phyloP scores from a whole-genome alignment of 1,140 invertebrate species.

The Nebria ingens region DNA sequence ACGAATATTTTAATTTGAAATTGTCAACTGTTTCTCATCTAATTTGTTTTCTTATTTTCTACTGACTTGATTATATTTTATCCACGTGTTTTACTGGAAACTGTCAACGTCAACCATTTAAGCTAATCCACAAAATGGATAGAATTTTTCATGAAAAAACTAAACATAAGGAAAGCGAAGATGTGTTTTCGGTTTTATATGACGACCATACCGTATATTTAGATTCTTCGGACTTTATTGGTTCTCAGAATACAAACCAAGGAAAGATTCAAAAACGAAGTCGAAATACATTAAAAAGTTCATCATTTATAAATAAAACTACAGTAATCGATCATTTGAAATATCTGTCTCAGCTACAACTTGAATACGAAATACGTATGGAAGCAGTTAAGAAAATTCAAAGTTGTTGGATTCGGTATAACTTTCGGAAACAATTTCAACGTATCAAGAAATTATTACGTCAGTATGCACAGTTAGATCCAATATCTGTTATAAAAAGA shows the following conservation, averaged over 20 bases:
- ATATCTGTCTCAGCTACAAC: not conserved
- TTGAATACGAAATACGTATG: not conserved
- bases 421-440: not conserved
- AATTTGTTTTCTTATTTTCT: not conserved
- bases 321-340: not conserved
- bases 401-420: not conserved
- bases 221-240: not conserved
- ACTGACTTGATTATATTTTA: not conserved
- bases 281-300: not conserved
- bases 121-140: not conserved
- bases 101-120: not conserved
- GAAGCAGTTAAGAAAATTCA: not conserved
- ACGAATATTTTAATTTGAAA: no score
- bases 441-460: not conserved
- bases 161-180: no score
- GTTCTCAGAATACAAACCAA: not conserved
- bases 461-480: not conserved
- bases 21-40: no score
- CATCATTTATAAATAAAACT: not conserved
- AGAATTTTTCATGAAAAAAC: not conserved
- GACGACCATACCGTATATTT: not conserved
- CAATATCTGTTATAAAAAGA: not conserved
- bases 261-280: not conserved
- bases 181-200: no score
- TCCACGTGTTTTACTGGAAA: not conserved